These are phyloP conservation scores for Arenaria interpres DNA, from an alignment of 2,113 vertebrate genomes.

Conservation along the genomic window DNA sequence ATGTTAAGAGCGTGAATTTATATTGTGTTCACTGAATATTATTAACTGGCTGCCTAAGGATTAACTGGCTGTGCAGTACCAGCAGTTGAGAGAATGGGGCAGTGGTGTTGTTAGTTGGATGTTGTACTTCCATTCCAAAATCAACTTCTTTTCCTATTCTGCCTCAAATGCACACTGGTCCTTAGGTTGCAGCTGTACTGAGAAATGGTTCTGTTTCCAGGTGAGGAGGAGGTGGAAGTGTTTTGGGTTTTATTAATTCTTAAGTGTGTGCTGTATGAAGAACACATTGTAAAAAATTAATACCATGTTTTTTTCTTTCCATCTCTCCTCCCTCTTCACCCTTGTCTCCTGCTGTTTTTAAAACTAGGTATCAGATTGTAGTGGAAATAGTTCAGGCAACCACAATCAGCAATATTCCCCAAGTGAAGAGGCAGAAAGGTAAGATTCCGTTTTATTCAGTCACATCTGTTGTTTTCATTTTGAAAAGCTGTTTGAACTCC, in stretches of 20 bases:
- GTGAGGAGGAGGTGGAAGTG: background rate
- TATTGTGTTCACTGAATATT: background rate
- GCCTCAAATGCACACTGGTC: background rate
- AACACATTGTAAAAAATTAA: background rate
- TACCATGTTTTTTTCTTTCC: background rate
- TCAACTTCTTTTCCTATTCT: background rate
- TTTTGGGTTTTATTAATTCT: background rate
- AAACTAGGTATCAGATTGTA: conserved; percentile 95
- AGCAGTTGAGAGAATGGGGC: background rate
- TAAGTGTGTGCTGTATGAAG: background rate
- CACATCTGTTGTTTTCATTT: conserved; percentile 34
- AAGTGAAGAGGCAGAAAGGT: conserved; percentile 98
- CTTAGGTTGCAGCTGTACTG: background rate
- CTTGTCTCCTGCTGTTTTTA: background rate
- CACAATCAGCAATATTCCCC: conserved; percentile 95
- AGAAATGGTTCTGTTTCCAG: background rate
- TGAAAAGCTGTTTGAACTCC: conserved; percentile 4
- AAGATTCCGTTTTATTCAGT: conserved; percentile 60
- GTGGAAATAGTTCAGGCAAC: conserved; percentile 98
- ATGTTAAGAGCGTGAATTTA: background rate
- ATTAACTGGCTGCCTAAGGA: background rate
- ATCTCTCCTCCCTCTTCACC: background rate
- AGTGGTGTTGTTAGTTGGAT: background rate
- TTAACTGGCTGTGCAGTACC: background rate
- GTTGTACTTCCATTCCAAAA: background rate